These are phyloP conservation scores for Tautogolabrus adspersus DNA, from an alignment of 2,113 vertebrate genomes.

Conservation along the genomic window DNA sequence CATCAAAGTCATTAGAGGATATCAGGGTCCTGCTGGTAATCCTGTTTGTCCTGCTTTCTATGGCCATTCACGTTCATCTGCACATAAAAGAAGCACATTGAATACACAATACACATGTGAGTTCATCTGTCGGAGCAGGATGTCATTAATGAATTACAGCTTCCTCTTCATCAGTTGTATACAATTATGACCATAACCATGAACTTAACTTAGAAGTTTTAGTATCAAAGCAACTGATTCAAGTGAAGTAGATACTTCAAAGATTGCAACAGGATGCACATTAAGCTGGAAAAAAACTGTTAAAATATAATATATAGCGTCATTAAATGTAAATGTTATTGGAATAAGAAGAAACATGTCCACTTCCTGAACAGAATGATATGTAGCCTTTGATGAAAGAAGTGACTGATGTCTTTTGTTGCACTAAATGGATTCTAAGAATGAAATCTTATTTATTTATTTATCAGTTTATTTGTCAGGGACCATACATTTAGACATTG, in stretches of 20 bases:
- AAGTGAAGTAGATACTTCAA: background rate
- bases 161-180: conserved; percentile 10
- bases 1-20: conserved; percentile 35
- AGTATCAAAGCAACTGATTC: background rate
- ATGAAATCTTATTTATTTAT: too few species aligned
- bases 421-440: too few species aligned
- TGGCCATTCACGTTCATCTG: conserved; percentile 37
- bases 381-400: background rate
- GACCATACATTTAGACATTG: too few species aligned
- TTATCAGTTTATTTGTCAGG: too few species aligned
- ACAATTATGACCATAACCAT: background rate
- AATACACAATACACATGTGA: conserved; percentile 51
- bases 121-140: conserved; percentile 22
- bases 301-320: background rate
- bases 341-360: background rate
- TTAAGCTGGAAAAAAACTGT: background rate
- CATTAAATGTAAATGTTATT: background rate
- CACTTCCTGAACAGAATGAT: conserved; percentile 13
- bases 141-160: conserved; percentile 48
- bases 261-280: background rate
- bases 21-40: conserved; percentile 48
- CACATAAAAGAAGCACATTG: conserved; percentile 33
- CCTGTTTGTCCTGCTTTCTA: background rate
- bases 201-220: background rate
- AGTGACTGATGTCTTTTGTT: too few species aligned